Base-by-base conservation (phyloP, 2,797 vertebrate species). In the Trichosurus vulpecula region DNA sequence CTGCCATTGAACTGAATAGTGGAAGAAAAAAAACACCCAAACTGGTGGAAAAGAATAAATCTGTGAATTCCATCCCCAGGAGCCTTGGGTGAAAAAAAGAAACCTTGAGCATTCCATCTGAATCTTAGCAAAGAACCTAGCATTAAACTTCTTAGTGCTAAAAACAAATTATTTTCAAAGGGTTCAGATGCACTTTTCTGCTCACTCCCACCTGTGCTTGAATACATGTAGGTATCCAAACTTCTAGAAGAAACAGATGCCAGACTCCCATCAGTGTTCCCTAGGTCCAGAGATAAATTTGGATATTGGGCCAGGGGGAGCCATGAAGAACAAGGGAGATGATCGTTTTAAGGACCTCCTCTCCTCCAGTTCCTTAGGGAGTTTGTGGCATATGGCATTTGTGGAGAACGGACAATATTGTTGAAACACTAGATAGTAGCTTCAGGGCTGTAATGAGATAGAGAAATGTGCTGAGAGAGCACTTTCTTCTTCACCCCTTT, bases 1-100 rank as follows among this genome's bases (percentile, higher is more conserved):
- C 90, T 96, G 96, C 98, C 97, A 98, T 96, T 98, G 98, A 99
- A 97, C 97, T 98, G 97, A 98, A 97, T 97, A 97, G 97, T 58
- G 22, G 1, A 25, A 91, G 55, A 61, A 54, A 92, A 54, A 74
- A 94, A 30, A 97, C 61, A 98, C 93, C 97, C 98, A 95, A 97
- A 96, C 95, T 93, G 92, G 61, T 54, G 96, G 90, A 94, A 93
- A 96, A 97, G 54, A 95, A 95, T 96, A 94, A 96, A 95, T 98
- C 98, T 96, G 94, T 97, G 94, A 97, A 96, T 97, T 95, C 57
- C 95, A 96, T 97, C 95, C 98, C 98, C 98, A 96, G 96, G 97
- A 97, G 96, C 94, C 96, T 95, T 92, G 96, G 96, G 94, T 97
- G 96, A 96, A 54, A 95, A 6, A 93, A 57, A 30, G 55, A 56